Evolutionary conservation across 2,888 invertebrate genomes (phyloP), one percentile per base, ranked within the genome.

Genomic region (Macroteleia sp.): DNA sequence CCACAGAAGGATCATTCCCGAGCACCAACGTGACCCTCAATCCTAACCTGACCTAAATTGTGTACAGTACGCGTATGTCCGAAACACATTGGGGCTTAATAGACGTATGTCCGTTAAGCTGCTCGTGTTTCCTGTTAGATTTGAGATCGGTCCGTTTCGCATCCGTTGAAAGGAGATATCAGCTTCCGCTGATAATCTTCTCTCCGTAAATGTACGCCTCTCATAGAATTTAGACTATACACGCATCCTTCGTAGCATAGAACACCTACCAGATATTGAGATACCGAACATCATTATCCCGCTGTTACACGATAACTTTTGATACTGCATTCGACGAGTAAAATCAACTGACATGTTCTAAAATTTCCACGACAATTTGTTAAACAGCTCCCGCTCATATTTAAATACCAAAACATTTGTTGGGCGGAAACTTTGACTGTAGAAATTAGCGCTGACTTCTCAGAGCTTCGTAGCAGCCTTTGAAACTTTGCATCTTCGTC

Each of bases 21-120:
- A n/a, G n/a, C n/a, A n/a, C n/a, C n/a, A n/a, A 83, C 80, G 81
- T 82, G 81, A 82, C 82, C 81, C 83, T 77, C 81, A 79, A 82
- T 84, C 81, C 86, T 73, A 80, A 80, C 80, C 86, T 86, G 88
- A 88, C 87, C 87, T 83, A 85, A 88, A 88, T 88, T 87, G 86
- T 73, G 41, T 79, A 82, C 75, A 50, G 48, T 42, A 61, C 81
- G 77, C 84, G 80, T 81, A 78, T 77, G 66, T 75, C 75, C 78
- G 77, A 82, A 82, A 76, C 82, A 77, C 83, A 77, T 62, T 57
- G 66, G 59, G 44, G 77, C 71, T 73, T 77, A 77, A 80, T 75
- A 79, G 87, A 87, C 86, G 83, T 83, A 84, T 81, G 86, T 85
- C 85, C 81, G 83, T 83, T 87, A 88, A 87, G 86, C 86, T 82